Evolutionary conservation across 2,113 vertebrate genomes (phyloP).

Genomic region (Asarcornis scutulata): DNA sequence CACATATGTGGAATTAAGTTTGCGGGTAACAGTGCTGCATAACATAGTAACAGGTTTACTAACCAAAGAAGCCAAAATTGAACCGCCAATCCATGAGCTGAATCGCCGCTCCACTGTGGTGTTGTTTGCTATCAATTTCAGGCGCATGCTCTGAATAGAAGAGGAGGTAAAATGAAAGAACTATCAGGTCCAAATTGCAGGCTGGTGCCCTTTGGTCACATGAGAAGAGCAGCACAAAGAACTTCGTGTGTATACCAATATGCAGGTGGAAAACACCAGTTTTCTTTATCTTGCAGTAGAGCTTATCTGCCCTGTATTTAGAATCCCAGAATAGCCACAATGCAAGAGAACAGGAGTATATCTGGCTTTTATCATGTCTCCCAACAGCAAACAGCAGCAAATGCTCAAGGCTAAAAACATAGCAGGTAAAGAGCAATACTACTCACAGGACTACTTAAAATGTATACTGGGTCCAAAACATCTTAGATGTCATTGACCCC

Average conservation of each 20-base stretch:
- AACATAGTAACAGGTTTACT: slow-evolving; percentile 46
- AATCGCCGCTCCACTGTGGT: slow-evolving; percentile 96
- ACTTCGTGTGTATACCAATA: not conserved
- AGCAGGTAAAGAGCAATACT: not conserved
- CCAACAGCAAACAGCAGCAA: not conserved
- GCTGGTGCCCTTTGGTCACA: not conserved
- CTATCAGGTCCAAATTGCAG: not conserved
- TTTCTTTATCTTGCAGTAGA: not conserved
- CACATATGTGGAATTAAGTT: rapidly evolving
- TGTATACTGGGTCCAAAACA: not conserved
- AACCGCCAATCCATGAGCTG: slow-evolving; percentile 97
- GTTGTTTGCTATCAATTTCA: slow-evolving; percentile 98
- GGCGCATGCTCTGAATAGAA: slow-evolving; percentile 91
- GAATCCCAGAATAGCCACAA: not conserved
- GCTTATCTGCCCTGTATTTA: not conserved
- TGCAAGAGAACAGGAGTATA: not conserved
- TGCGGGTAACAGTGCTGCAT: not conserved
- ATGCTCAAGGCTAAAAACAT: not conserved
- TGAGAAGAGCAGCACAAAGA: not conserved
- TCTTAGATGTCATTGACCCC: not conserved
- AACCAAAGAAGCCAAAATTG: slow-evolving; percentile 96
- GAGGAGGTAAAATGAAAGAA: not conserved
- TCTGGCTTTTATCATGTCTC: not conserved
- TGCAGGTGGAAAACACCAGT: not conserved
- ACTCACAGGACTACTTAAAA: not conserved